A percentile compares a stretch with the other conserved stretches of the same genome.
phyloP scores from a whole-genome alignment of 2,113 vertebrate species.

The Callopanchax toddi region DNA sequence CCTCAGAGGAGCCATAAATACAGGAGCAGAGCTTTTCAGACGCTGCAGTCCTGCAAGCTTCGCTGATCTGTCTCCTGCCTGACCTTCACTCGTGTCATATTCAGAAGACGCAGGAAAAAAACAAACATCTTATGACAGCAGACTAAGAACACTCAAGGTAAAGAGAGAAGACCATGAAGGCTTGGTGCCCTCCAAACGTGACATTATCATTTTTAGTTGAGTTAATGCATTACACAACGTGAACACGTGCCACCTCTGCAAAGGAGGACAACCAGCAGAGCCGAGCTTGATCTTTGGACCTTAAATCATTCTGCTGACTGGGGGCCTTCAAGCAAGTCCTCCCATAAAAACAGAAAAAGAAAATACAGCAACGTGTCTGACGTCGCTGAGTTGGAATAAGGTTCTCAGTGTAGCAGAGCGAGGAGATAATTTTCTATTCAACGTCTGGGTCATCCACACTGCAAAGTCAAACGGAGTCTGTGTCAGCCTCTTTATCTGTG shows the following conservation, averaged over 20 bases:
- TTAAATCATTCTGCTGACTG: conserved; percentile 48
- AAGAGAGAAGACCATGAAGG: conserved; percentile 13
- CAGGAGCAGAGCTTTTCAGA: conserved; percentile 59
- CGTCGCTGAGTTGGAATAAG: conserved; percentile 24
- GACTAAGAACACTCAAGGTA: conserved; percentile 30
- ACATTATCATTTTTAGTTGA: not conserved
- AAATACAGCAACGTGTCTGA: conserved; percentile 13
- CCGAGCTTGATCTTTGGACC: conserved; percentile 52
- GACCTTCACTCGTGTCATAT: conserved; percentile 85
- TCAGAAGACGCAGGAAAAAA: conserved; percentile 44
- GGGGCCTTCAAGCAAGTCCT: conserved; percentile 49
- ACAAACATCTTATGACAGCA: conserved; percentile 40
- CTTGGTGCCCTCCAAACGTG: not conserved
- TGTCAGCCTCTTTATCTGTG: conserved; percentile 51
- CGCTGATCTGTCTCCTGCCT: conserved; percentile 68
- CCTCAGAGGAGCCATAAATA: conserved; percentile 49
- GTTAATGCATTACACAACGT: conserved; percentile 11
- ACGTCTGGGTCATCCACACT: conserved; percentile 52
- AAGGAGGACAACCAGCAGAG: conserved; percentile 29
- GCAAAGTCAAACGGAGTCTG: conserved; percentile 67
- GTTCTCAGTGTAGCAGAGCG: conserved; percentile 47
- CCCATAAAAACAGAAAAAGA: conserved; percentile 45
- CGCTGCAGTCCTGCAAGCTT: conserved; percentile 52
- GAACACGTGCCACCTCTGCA: conserved; percentile 19
- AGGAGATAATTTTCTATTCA: conserved; percentile 58